Evolutionary conservation across 2,113 vertebrate species (phyloP), one percentile per base, ranked within the genome.

Genomic region (Periophthalmodon schlosseri): DNA sequence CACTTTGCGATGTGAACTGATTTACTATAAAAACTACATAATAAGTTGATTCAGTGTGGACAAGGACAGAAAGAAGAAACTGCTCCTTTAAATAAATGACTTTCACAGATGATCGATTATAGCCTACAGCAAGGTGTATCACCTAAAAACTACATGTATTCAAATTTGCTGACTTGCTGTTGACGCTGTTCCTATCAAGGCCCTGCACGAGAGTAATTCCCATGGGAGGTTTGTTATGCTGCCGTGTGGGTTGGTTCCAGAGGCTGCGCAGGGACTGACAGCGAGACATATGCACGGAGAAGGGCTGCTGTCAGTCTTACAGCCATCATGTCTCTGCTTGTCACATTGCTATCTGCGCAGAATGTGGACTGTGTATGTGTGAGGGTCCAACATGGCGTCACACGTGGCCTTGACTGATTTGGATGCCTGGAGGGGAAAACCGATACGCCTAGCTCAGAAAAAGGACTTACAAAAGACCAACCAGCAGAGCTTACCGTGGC

Each of bases 191-290:
- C 61, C 50, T 23, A 58, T 34, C 2, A 69, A 69, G 10, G 65
- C 33, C 58, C 60, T 74, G 72, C 69, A 58, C 24, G 61, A 69
- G 72, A 60, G 24, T 49, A 36, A 74, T 70, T 69, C 57, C 14
- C 81, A 44, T 8, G 21, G 72, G 78, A 75, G 63, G 70, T 34
- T 11, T 36, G 52, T 64, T 54, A 24, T 76, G 11, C 70, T 68
- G 79, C 69, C 61, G 74, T 76, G 75, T 54, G 34, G 74, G 67
- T 75, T 58, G 44, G 78, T 88, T 89, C 78, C 79, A 84, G 49
- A 82, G 5, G 72, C 75, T 78, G 77, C 83, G 61, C 79, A 24
- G 49, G 66, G 76, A 86, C 77, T 84, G 91, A 87, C 85, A 86
- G 76, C 56, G 60, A 49, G 75, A 21, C 72, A 20, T 72, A 81